Conservation (phyloP, 2,888 invertebrate species). For the Stenurella melanura region DNA sequence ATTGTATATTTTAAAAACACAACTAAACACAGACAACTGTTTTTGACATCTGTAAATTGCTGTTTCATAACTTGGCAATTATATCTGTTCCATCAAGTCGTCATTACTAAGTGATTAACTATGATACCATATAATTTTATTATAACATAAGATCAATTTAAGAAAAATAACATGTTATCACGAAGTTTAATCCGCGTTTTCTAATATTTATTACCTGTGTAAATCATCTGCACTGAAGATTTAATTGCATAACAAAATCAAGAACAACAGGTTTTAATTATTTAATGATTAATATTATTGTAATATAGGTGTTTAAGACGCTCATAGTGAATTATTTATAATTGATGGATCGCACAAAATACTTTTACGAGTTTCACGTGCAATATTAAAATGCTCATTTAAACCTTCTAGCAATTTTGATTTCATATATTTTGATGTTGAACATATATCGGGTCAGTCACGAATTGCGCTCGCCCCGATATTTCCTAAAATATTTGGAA, state of each 20-base stretch:
- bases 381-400: slow-evolving; percentile 16
- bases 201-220: background rate
- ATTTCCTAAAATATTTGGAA: too few relatives aligned
- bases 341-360: background rate
- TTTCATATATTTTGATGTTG: background rate
- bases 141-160: background rate
- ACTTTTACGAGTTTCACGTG: slow-evolving; percentile 34
- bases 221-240: background rate
- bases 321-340: slow-evolving; percentile 10
- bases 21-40: background rate
- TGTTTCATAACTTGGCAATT: background rate
- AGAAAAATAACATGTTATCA: background rate
- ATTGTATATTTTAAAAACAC: too few relatives aligned
- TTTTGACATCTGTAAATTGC: background rate
- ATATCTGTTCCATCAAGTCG: background rate
- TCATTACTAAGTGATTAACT: background rate
- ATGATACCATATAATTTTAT: background rate
- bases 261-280: slow-evolving; percentile 18
- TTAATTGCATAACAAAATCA: slow-evolving; percentile 5
- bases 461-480: too few relatives aligned
- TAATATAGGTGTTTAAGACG: background rate
- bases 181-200: background rate
- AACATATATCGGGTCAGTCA: too few relatives aligned
- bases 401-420: background rate
- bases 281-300: slow-evolving; percentile 13